Evolutionary conservation across 1,140 invertebrate genomes (phyloP).

Genomic region (Cydia splendana): DNA sequence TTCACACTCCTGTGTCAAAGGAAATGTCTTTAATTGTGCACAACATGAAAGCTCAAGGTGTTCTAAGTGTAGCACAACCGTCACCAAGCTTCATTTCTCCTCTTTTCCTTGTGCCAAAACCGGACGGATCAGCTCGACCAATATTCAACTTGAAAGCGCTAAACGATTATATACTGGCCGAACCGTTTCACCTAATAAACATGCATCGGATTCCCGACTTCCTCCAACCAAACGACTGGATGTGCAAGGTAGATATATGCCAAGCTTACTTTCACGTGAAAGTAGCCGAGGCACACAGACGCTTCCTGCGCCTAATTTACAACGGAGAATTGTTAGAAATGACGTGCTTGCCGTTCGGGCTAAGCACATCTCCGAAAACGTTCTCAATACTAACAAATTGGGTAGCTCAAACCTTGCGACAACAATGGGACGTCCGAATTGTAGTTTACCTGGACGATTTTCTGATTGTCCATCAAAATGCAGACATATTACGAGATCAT

Average conservation of each 20-base stretch:
- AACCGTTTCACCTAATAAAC: constrained; percentile 49
- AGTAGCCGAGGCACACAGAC: constrained; percentile 34
- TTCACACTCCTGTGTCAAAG: too few species aligned
- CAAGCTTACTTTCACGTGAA: constrained; percentile 64
- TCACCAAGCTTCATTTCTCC: too few species aligned
- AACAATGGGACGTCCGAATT: constrained; percentile 39
- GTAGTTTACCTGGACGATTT: constrained; percentile 48
- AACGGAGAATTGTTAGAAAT: constrained; percentile 44
- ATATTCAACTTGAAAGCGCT: too few species aligned
- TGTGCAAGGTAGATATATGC: constrained; percentile 42
- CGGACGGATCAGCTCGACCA: too few species aligned
- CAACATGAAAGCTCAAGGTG: too few species aligned
- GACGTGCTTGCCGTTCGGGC: constrained; percentile 47
- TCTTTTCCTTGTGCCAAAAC: too few species aligned
- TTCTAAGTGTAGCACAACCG: too few species aligned
- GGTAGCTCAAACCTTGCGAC: constrained; percentile 47
- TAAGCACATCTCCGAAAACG: constrained; percentile 40
- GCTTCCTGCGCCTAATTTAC: constrained; percentile 39
- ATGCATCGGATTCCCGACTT: constrained; percentile 49
- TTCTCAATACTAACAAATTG: constrained; percentile 49
- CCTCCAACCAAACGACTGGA: constrained; percentile 43
- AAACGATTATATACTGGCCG: too few species aligned
- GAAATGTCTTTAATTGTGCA: too few species aligned
- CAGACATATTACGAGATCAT: background rate
- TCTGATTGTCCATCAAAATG: constrained; percentile 37